Percentiles rank a stretch among this genome's conserved stretches.
Conservation (phyloP, 2,888 invertebrate species). For the Pandemis cinnamomeana region DNA sequence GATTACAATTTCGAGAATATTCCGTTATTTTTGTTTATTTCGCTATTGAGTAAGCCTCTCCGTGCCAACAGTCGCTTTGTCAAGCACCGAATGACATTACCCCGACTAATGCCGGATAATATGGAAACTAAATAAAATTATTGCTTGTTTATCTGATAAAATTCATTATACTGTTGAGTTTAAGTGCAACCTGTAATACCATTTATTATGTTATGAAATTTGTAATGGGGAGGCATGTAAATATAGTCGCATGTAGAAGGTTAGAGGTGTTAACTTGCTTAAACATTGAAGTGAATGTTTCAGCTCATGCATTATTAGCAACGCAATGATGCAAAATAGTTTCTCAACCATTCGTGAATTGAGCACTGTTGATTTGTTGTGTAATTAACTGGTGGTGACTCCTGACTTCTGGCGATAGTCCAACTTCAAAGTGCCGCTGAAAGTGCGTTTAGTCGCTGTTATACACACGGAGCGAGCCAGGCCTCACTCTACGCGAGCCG, state of each 20-base stretch:
- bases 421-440: constrained; percentile 28
- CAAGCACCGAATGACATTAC: constrained; percentile 80
- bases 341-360: constrained; percentile 18
- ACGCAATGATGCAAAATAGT: constrained; percentile 1
- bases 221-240: neutral
- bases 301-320: neutral
- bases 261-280: neutral
- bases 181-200: neutral
- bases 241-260: neutral
- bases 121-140: constrained; percentile 68
- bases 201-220: neutral
- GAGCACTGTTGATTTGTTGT: constrained; percentile 26
- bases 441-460: constrained; percentile 30
- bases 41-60: constrained; percentile 77
- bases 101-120: constrained; percentile 78
- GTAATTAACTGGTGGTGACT: constrained; percentile 33
- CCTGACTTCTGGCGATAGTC: constrained; percentile 33
- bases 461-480: constrained; percentile 16
- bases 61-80: constrained; percentile 82
- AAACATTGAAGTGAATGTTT: neutral
- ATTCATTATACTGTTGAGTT: neutral
- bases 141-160: constrained; percentile 18
- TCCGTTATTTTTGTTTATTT: constrained; percentile 75
- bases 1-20: constrained; percentile 69
- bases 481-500: constrained; percentile 28